Conservation (phyloP, 1,140 invertebrate genomes). For the Acyrthosiphon pisum region DNA sequence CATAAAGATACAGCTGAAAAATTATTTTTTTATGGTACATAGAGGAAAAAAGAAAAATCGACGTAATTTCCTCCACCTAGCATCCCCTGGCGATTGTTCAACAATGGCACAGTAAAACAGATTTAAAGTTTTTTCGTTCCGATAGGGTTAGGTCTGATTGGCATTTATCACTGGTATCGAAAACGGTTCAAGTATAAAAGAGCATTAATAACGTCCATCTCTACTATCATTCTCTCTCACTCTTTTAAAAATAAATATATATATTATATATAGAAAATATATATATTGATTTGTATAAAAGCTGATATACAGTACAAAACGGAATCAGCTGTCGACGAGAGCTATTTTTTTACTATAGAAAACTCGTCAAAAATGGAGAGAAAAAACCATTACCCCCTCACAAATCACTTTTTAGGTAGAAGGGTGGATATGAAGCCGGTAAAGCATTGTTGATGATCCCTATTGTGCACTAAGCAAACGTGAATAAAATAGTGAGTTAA, state of each 20-base stretch:
- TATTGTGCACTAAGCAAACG: constrained; percentile 37
- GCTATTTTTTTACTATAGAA: constrained; percentile 52
- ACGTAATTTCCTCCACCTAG: constrained; percentile 17
- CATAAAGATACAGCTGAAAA: not conserved
- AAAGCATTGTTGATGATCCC: constrained; percentile 40
- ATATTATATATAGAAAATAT: not conserved
- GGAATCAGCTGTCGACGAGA: constrained; percentile 52
- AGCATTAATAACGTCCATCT: constrained; percentile 55
- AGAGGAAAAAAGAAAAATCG: constrained; percentile 32
- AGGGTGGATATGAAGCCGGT: not conserved
- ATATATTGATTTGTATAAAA: constrained; percentile 42
- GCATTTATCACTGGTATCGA: constrained; percentile 52
- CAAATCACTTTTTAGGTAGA: constrained; percentile 51
- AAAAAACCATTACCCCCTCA: constrained; percentile 25
- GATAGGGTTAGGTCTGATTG: constrained; percentile 55
- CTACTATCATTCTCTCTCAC: constrained; percentile 26
- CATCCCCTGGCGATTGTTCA: constrained; percentile 31
- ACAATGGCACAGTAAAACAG: constrained; percentile 38
- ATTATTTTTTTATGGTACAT: constrained; percentile 7
- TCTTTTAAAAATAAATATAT: constrained; percentile 35
- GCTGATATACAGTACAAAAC: constrained; percentile 39
- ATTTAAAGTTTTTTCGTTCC: constrained; percentile 56
- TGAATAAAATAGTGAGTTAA: constrained; percentile 22
- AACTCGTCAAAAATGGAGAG: constrained; percentile 38
- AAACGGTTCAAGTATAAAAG: constrained; percentile 52